phyloP scores from a whole-genome alignment of 2,888 invertebrate genomes.

The Branchellion lobata region DNA sequence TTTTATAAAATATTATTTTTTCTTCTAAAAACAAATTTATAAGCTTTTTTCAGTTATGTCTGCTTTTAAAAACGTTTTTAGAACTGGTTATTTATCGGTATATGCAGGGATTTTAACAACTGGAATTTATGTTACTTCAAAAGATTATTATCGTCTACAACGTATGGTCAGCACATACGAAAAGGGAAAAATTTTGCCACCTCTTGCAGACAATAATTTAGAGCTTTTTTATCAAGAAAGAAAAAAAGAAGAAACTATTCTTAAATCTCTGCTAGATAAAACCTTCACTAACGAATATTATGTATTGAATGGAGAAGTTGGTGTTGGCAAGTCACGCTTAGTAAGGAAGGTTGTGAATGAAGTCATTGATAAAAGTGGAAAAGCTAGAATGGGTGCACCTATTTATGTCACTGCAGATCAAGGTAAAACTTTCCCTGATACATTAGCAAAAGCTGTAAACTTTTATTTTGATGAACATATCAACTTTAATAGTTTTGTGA shows the following conservation, averaged over 20 bases:
- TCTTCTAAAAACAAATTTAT: too few species aligned
- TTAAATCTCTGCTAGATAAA: conserved; percentile 39
- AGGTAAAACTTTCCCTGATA: conserved; percentile 50
- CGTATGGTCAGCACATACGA: conserved; percentile 48
- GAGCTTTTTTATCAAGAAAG: conserved; percentile 47
- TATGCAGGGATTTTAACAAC: conserved; percentile 40
- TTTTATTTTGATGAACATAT: conserved; percentile 53
- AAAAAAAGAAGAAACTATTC: conserved; percentile 31
- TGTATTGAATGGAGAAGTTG: conserved; percentile 51
- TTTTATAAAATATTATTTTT: too few species aligned
- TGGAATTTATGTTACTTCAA: conserved; percentile 50
- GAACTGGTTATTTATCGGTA: conserved; percentile 30
- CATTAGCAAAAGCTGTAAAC: conserved; percentile 49
- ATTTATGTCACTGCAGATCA: conserved; percentile 49
- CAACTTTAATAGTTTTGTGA: conserved; percentile 49
- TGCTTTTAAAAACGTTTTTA: too few species aligned
- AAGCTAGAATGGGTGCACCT: conserved; percentile 48
- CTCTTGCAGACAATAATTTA: conserved; percentile 48
- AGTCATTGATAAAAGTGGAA: conserved; percentile 44
- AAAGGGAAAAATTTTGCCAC: conserved; percentile 49
- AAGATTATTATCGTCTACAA: conserved; percentile 45
- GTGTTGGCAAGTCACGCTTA: conserved; percentile 51
- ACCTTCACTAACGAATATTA: conserved; percentile 50
- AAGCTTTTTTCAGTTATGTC: too few species aligned
- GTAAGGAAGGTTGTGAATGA: conserved; percentile 48